Evolutionary conservation across 2,797 vertebrate genomes (phyloP), one percentile per base, ranked within the genome.

Genomic region (Esox lucius): DNA sequence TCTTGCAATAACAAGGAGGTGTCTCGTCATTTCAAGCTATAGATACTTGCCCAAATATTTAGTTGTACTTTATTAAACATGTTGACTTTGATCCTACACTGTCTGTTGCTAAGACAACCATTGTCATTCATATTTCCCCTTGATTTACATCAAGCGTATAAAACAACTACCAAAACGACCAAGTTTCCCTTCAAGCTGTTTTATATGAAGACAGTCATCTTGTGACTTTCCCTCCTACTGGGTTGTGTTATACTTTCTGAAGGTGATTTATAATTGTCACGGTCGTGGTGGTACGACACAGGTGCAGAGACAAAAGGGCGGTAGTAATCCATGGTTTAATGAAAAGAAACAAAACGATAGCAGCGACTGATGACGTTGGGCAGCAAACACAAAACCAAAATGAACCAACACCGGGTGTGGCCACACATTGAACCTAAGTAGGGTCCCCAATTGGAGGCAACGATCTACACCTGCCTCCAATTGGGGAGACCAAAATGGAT

Each of bases 121-220:
- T 4, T 33, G 5, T 17, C 11, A 62, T 8, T 87, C 33, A 75
- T 72, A 56, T 81, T 78, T 81, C 77, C 83, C 79, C 70, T 77
- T 70, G 4, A 7, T 2, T 4, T 66, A 67, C 62, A 2, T 83
- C 68, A 85, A 76, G 78, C 79, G 84, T 78, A 77, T 74, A 81
- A 8, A 70, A 66, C 48, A 22, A 73, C 0, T 81, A 82, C 22
- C 72, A 83, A 84, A 68, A 84, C 82, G 72, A 80, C 69, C 35
- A 31, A 22, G 82, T 90, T 89, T 91, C 78, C 82, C 76, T 78
- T 81, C 87, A 59, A 85, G 69, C 79, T 59, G 76, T 72, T 73
- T 82, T 66, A 46, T 19, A 22, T 48, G 39, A 28, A 70, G 22
- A 61, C 3, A 62, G 74, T 81, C 68, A 35, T 73, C 22, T 76